Conservation (phyloP, 2,113 vertebrate genomes). For the Anser cygnoides region DNA sequence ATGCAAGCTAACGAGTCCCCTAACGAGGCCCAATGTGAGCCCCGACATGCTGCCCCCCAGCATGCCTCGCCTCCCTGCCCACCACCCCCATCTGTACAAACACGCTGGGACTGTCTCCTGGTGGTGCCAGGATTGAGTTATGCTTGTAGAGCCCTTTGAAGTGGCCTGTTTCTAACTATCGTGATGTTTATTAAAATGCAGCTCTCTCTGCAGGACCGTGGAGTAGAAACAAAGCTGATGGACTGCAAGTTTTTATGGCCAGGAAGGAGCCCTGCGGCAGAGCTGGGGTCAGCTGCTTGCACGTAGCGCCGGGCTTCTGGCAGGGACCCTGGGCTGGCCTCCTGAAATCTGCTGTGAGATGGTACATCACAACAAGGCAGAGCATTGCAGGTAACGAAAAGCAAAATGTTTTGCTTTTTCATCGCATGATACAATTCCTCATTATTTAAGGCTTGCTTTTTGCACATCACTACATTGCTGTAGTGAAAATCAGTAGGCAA, state of each 20-base stretch:
- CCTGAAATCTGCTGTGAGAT: neutral
- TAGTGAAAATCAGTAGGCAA: neutral
- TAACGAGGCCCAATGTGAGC: neutral
- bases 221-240: neutral
- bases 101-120: neutral
- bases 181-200: slow-evolving; percentile 19
- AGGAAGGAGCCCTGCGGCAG: neutral
- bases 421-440: neutral
- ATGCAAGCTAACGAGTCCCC: neutral
- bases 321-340: neutral
- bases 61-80: neutral
- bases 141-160: slow-evolving; percentile 60
- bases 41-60: neutral
- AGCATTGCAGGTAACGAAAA: neutral
- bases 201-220: neutral
- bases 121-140: neutral
- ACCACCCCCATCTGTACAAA: slow-evolving; percentile 60
- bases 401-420: slow-evolving; percentile 29
- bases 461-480: neutral
- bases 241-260: neutral
- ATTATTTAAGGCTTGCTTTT: neutral
- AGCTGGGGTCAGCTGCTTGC: neutral
- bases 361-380: neutral
- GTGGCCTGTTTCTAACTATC: neutral
- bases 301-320: neutral